Evolutionary conservation across 1,140 invertebrate genomes (phyloP), one percentile per base, ranked within the genome.

Genomic region (Maconellicoccus hirsutus): DNA sequence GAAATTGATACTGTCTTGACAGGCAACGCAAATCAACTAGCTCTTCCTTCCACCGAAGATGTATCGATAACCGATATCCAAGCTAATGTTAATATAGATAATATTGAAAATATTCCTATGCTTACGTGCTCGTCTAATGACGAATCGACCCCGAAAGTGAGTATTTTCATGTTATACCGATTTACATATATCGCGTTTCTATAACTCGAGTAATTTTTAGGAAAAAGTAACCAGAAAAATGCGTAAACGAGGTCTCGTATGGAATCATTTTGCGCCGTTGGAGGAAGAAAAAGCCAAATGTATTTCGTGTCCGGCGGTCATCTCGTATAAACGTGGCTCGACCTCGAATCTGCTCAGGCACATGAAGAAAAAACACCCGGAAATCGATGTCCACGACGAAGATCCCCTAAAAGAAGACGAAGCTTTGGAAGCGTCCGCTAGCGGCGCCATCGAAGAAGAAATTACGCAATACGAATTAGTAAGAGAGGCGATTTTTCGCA

Each of bases 281-380:
- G 61, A 66, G 19, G 61, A 66, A 4, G 61, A 66, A 66, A 22
- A 25, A 66, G 61, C 61, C 4, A 66, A 66, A 26, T 66, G 61
- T 25, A 66, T 66, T 22, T 8, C 19, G 7, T 66, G 61, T 26
- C 61, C 61, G 10, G 61, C 61, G 21, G 61, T 66, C 2, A 66
- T 66, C 8, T 66, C 61, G 61, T 66, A 66, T 19, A 66, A 66
- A 66, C 61, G 61, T 25, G 61, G 61, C 21, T 66, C 61, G 61
- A 66, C 61, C 8, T 66, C 61, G 3, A 66, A 66, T 66, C 25
- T 66, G 10, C 25, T 66, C 21, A 12, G 61, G 10, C 61, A 66
- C 16, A 66, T 66, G 61, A 66, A 66, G 61, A 66, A 66, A 66
- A 66, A 66, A 19, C 61, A 66, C 16, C 61, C 61, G 25, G 61